phyloP scores from a whole-genome alignment of 53 echinoderm and acorn worm genomes.

The Paracentrotus lividus region DNA sequence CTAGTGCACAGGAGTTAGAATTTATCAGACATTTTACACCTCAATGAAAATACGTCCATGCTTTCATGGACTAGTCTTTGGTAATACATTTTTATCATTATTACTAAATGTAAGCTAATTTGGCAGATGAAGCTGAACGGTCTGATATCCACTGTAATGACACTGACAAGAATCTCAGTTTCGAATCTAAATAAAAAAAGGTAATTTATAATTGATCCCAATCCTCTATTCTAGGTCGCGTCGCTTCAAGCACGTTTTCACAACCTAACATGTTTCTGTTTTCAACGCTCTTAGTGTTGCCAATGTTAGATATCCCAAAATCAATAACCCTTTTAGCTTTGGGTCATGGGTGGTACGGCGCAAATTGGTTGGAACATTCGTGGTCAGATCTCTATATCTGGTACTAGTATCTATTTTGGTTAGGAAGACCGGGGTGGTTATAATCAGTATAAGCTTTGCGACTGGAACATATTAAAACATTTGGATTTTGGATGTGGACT shows the following conservation, averaged over 20 bases:
- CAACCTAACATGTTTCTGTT: not conserved
- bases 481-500: too few species aligned
- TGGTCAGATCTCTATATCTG: not conserved
- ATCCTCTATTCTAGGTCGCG: not conserved
- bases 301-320: slow-evolving; percentile 1
- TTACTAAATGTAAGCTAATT: too few species aligned
- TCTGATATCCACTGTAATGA: not conserved
- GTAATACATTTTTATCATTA: not conserved
- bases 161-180: not conserved
- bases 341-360: not conserved
- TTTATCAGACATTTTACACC: too few species aligned
- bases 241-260: slow-evolving; percentile 33
- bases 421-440: not conserved
- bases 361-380: not conserved
- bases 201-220: not conserved
- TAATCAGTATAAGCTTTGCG: too few species aligned
- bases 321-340: slow-evolving; percentile 8
- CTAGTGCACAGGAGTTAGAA: too few species aligned
- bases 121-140: not conserved
- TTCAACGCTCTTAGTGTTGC: not conserved
- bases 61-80: not conserved
- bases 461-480: too few species aligned
- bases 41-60: not conserved
- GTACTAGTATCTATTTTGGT: not conserved
- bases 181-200: not conserved